A percentile compares a stretch with the other conserved stretches of the same genome.
Evolutionary conservation across 2,113 vertebrate genomes (phyloP).

Genomic region (Spea bombifrons): DNA sequence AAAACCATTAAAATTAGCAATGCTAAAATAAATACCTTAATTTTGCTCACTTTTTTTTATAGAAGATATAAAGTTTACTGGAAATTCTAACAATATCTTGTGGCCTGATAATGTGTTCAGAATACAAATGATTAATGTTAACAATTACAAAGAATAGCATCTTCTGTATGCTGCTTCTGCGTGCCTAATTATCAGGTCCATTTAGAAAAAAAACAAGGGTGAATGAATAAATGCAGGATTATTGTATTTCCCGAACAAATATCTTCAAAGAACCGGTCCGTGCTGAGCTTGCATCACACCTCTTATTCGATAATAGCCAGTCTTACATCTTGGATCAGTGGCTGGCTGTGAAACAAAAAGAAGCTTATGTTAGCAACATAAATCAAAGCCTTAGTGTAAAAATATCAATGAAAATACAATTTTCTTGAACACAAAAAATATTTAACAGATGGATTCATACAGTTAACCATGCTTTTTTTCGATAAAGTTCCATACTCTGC

Average conservation of each 20-base stretch:
- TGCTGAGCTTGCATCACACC: slow-evolving; percentile 19
- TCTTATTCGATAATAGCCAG: slow-evolving; percentile 17
- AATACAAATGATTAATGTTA: slow-evolving; percentile 26
- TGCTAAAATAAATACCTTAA: slow-evolving; percentile 31
- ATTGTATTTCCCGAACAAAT: slow-evolving; percentile 9
- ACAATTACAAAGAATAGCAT: slow-evolving; percentile 26
- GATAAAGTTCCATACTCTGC: no score
- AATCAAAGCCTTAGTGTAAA: not conserved
- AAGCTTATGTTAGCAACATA: not conserved
- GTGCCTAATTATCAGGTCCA: slow-evolving; percentile 4
- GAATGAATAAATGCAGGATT: not conserved
- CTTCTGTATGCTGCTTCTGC: not conserved
- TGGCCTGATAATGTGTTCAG: slow-evolving; percentile 15
- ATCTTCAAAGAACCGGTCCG: slow-evolving; percentile 29
- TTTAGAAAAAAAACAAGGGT: slow-evolving; percentile 25
- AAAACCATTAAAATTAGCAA: slow-evolving; percentile 29
- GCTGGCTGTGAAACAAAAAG: slow-evolving; percentile 5
- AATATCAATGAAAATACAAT: not conserved
- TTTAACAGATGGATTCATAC: no score
- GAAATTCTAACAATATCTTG: slow-evolving; percentile 28
- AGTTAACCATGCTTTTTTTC: no score
- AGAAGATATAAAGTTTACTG: slow-evolving; percentile 16
- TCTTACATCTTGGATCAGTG: slow-evolving; percentile 1
- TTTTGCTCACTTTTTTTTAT: not conserved
- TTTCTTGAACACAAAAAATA: no score